Evolutionary conservation across 2,113 vertebrate species (phyloP), one percentile per base, ranked within the genome.

Genomic region (Hippocampus mohnikei): DNA sequence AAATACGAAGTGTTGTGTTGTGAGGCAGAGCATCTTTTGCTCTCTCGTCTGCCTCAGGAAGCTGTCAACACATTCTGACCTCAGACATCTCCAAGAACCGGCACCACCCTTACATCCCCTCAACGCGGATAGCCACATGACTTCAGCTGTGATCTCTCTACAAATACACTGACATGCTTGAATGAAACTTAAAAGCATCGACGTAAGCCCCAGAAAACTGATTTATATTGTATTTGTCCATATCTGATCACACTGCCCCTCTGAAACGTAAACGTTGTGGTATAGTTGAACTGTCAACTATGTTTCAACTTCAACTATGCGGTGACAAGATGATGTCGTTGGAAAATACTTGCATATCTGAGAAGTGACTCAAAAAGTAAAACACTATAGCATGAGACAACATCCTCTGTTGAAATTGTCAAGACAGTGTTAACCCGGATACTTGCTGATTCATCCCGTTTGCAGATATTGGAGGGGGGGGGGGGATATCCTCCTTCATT

Each of bases 11-110:
- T 58, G 67, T 74, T 85, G 73, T 53, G 67, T 74, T 85, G 73
- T 77, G 75, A 78, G 72, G 67, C 74, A 55, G 40, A 67, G 79
- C 64, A 75, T 70, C 78, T 79, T 83, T 78, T 83, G 81, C 74
- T 81, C 72, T 55, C 60, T 74, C 75, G 29, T 80, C 78, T 76
- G 83, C 83, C 73, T 61, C 42, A 68, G 67, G 79, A 79, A 83
- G 76, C 78, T 83, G 78, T 89, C 86, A 86, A 79, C 82, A 82
- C 78, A 77, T 72, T 77, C 71, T 86, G 85, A 87, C 81, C 84
- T 85, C 76, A 81, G 85, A 84, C 67, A 73, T 86, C 81, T 84
- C 72, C 58, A 41, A 29, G 40, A 83, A 85, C 80, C 76, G 33
- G 16, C 61, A 63, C 29, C 29, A 20, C 61, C 40, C 40, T 2